Conservation (phyloP, 2,888 invertebrate species). For the Xanthia togata region DNA sequence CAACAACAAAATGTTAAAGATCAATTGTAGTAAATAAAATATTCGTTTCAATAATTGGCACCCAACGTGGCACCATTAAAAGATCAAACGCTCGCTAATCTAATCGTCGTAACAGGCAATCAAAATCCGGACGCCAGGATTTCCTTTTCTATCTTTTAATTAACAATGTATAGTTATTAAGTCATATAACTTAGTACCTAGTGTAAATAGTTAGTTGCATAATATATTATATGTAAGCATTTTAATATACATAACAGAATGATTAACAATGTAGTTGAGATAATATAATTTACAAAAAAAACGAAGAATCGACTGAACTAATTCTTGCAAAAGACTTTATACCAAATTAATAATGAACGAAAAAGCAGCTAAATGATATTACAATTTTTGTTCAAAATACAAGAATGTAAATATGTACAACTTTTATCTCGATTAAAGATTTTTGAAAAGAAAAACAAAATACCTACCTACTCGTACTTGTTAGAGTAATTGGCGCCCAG, state of each 20-base stretch:
- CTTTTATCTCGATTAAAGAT: not conserved
- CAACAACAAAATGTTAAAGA: not conserved
- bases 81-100: not conserved
- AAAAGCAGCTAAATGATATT: not conserved
- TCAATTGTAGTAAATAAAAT: not conserved
- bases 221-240: not conserved
- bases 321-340: not conserved
- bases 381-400: not conserved
- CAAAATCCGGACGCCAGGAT: not conserved
- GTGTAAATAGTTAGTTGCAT: not conserved
- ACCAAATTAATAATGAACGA: not conserved
- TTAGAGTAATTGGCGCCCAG: constrained; percentile 13
- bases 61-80: not conserved
- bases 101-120: not conserved
- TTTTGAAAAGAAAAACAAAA: not conserved
- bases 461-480: too few relatives aligned
- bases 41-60: not conserved
- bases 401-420: not conserved
- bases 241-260: not conserved
- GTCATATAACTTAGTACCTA: not conserved
- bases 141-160: not conserved
- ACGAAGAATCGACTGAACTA: not conserved
- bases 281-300: not conserved
- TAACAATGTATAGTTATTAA: not conserved
- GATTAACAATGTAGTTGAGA: not conserved